phyloP scores from a whole-genome alignment of 2,888 invertebrate genomes.

The Elmis aenea region DNA sequence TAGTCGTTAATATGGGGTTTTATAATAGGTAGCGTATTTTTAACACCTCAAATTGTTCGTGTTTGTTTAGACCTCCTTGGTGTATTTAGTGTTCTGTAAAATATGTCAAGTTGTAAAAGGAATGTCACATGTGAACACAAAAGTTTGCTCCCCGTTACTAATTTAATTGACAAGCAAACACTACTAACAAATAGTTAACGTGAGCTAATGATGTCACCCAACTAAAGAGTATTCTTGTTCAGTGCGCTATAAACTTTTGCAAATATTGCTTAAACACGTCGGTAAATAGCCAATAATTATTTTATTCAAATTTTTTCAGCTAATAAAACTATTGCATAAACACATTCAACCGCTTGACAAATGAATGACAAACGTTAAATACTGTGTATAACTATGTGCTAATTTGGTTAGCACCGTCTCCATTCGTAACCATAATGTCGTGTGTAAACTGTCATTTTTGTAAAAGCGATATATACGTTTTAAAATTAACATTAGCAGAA shows the following conservation, averaged over 20 bases:
- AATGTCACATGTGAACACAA: background rate
- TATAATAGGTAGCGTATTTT: no score
- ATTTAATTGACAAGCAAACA: background rate
- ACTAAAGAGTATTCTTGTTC: background rate
- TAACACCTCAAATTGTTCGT: no score
- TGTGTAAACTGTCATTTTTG: no score
- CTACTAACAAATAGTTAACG: background rate
- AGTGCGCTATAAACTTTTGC: slow-evolving; percentile 19
- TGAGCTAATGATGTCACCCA: background rate
- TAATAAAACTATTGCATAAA: background rate
- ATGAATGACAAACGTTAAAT: slow-evolving; percentile 14
- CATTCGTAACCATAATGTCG: no score
- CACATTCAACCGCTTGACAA: slow-evolving; percentile 11
- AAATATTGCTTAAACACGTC: slow-evolving; percentile 19
- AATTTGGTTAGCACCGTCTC: no score
- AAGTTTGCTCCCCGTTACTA: background rate
- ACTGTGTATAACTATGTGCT: no score
- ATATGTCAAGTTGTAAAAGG: no score
- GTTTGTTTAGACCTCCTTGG: no score
- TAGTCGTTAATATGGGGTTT: no score
- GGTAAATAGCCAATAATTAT: background rate
- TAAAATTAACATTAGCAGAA: no score
- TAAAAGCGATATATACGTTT: no score
- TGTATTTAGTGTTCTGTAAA: no score
- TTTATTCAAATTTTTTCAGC: background rate